These are phyloP conservation scores for Brachycybe producta DNA, from an alignment of 2,888 invertebrate species.

Conservation along the genomic window DNA sequence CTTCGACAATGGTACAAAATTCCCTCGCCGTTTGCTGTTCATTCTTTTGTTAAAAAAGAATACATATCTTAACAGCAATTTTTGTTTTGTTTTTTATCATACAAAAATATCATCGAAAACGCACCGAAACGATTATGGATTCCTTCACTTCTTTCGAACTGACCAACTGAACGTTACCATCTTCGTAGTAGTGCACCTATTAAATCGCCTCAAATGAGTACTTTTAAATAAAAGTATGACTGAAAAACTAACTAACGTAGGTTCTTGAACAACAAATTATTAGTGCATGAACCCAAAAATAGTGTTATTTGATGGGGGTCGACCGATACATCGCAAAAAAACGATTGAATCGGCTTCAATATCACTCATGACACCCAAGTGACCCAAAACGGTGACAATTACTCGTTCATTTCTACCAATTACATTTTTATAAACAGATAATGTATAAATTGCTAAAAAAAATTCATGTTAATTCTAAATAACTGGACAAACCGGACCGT, in stretches of 20 bases:
- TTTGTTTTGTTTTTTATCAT: not conserved
- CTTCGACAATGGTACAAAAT: slow-evolving; percentile 73
- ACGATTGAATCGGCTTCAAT: too few species aligned
- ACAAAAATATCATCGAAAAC: slow-evolving; percentile 22
- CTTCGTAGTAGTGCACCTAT: slow-evolving; percentile 94
- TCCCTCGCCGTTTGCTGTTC: slow-evolving; percentile 84
- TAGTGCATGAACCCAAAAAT: too few species aligned
- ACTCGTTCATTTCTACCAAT: too few species aligned
- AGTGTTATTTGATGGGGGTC: too few species aligned
- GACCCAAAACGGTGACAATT: too few species aligned
- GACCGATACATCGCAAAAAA: too few species aligned
- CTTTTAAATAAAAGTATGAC: not conserved
- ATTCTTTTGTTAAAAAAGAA: slow-evolving; percentile 34
- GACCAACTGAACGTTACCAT: slow-evolving; percentile 97
- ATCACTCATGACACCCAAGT: too few species aligned
- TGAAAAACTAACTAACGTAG: not conserved
- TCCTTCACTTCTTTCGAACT: slow-evolving; percentile 92
- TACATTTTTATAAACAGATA: too few species aligned
- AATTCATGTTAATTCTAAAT: too few species aligned
- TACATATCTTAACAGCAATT: slow-evolving; percentile 12
- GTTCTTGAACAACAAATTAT: too few species aligned
- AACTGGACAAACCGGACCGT: too few species aligned
- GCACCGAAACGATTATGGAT: slow-evolving; percentile 52
- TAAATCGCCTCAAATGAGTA: not conserved
- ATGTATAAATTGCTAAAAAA: too few species aligned